A percentile compares a stretch with the other conserved stretches of the same genome.
Conservation (phyloP, 2,888 invertebrate species). For the Cremastobaeus sp. region DNA sequence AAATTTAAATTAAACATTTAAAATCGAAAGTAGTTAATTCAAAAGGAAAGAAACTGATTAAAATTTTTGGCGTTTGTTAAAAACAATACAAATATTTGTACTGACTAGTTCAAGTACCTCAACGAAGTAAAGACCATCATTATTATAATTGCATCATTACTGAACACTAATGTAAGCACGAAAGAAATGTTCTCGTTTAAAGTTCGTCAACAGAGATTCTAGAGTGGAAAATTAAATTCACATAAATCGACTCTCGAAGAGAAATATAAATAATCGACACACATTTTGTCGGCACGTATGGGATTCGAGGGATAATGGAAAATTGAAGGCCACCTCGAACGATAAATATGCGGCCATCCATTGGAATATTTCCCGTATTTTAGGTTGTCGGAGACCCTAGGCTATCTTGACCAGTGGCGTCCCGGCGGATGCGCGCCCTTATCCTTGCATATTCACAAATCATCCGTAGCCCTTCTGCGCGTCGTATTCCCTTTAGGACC, state of each 20-base stretch:
- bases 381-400: slow-evolving; percentile 74
- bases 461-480: slow-evolving; percentile 72
- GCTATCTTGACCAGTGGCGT: slow-evolving; percentile 76
- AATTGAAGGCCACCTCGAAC: slow-evolving; percentile 75
- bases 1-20: no score
- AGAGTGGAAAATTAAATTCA: slow-evolving; percentile 41
- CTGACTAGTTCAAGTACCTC: no score
- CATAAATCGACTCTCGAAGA: slow-evolving; percentile 45
- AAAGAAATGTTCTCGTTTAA: no score
- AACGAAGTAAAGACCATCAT: no score
- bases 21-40: no score
- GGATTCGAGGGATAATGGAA: slow-evolving; percentile 75
- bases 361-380: slow-evolving; percentile 78
- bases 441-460: slow-evolving; percentile 78
- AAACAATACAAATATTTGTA: no score
- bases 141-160: not conserved
- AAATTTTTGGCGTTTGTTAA: no score
- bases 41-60: no score
- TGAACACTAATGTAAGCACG: no score
- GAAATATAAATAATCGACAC: slow-evolving; percentile 68
- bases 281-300: slow-evolving; percentile 67
- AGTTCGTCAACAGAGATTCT: slow-evolving; percentile 11
- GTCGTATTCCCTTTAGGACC: slow-evolving; percentile 69
- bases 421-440: slow-evolving; percentile 73
- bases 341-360: slow-evolving; percentile 78